Base-by-base conservation (phyloP, 2,113 vertebrate species). In the Engystomops pustulosus region DNA sequence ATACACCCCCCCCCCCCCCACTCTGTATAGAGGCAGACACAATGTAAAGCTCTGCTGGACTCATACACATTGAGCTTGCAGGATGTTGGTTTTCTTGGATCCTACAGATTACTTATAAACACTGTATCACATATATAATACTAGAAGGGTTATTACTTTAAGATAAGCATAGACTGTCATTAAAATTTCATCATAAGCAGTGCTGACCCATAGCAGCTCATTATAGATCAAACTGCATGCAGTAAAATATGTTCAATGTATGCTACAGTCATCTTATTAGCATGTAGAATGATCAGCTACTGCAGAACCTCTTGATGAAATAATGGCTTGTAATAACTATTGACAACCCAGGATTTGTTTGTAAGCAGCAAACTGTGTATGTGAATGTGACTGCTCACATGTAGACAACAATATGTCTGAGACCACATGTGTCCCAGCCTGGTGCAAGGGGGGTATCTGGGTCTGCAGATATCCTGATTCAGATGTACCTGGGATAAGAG, bases 11-110 rank as follows among this genome's bases (percentile, higher is more conserved):
- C 51, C 41, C 34, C 60, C 3, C 18, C 20, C 12, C 34, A 58
- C 51, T 36, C 1, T 60, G 75, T 27, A 78, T 41, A 78, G 75
- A 23, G 25, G 27, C 36, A 78, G 53, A 78, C 75, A 78, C 75
- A 78, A 78, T 78, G 75, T 78, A 58, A 78, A 27, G 51, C 51
- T 60, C n/a, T 49, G 70, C 41, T 47, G 44, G 70, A 25, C 44
- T 45, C 12, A 20, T 17, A 25, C 17, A 36, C 30, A 67, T 10
- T 18, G 62, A 30, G 27, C 7, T 10, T 9, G 17, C 30, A 67
- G 4, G 2, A 36, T 67, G 60, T 65, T 32, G 20, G 4, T 62
- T 62, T 30, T 30, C 25, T 2, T 62, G 58, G 25, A 62, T 27
- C 47, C n/a, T 45, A 2, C 36, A 72, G 36, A 62, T 62, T 30